Percentiles rank a stretch among this genome's conserved stretches.
These are phyloP conservation scores for Epinephelus awoara DNA, from an alignment of 2,797 vertebrate genomes.

Conservation along the genomic window DNA sequence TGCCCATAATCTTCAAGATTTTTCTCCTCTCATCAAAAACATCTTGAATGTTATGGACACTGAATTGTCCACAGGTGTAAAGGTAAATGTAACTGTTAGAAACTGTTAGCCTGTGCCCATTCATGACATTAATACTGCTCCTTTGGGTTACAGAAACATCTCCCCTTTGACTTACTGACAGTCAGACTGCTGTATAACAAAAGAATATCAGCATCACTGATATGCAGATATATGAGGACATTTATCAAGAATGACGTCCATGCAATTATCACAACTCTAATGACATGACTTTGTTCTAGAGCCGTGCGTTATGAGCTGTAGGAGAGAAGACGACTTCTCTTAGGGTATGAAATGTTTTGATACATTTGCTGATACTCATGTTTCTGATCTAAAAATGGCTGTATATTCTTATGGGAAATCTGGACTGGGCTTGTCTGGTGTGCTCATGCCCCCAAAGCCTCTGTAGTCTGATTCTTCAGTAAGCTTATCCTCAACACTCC, in stretches of 20 bases:
- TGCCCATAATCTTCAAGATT: neutral
- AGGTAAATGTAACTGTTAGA: neutral
- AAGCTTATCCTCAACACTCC: neutral
- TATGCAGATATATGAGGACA: neutral
- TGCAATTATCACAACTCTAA: neutral
- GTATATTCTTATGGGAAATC: neutral
- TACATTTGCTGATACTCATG: neutral
- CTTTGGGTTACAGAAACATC: neutral
- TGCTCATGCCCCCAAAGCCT: neutral
- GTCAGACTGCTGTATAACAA: neutral
- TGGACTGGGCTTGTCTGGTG: neutral
- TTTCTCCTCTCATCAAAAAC: neutral
- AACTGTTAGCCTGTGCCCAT: neutral
- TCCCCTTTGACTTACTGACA: slow-evolving; percentile 1
- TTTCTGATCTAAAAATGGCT: neutral
- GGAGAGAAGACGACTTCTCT: neutral
- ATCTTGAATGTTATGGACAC: neutral
- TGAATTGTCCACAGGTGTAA: neutral
- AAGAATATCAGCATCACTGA: neutral
- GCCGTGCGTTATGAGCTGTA: neutral
- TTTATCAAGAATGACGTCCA: neutral
- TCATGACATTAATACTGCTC: neutral
- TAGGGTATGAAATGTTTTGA: neutral
- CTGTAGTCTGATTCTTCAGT: neutral
- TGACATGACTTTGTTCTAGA: neutral